Conservation (phyloP, 1,140 invertebrate species). For the Atta texana region DNA sequence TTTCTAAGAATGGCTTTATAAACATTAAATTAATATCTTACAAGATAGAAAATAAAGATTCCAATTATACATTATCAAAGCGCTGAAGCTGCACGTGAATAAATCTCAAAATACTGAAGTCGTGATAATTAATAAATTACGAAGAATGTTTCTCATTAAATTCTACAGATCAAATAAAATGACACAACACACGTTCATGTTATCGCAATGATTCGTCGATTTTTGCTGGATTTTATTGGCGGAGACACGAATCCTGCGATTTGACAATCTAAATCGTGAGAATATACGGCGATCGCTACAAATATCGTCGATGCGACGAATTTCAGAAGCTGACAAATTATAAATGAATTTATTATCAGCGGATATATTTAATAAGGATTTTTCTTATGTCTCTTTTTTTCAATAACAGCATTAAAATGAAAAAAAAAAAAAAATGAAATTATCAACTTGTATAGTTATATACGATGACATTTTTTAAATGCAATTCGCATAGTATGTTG, state of each 20-base stretch:
- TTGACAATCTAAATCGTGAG: conserved; percentile 70
- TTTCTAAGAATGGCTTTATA: background rate
- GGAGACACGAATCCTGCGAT: conserved; percentile 66
- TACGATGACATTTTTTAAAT: background rate
- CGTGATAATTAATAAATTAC: conserved; percentile 21
- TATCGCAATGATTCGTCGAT: conserved; percentile 49
- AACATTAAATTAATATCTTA: background rate
- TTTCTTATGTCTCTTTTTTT: background rate
- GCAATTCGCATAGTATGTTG: background rate
- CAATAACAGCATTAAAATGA: background rate
- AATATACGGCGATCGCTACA: background rate
- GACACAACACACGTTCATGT: conserved; percentile 26
- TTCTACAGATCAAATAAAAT: conserved; percentile 27
- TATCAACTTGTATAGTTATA: background rate
- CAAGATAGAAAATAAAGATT: conserved; percentile 14
- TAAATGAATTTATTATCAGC: conserved; percentile 3
- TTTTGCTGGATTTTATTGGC: conserved; percentile 15
- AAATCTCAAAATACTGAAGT: conserved; percentile 15
- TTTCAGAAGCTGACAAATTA: background rate
- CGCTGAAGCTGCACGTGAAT: conserved; percentile 4
- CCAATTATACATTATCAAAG: background rate
- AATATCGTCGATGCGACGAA: background rate
- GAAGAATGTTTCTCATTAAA: conserved; percentile 21
- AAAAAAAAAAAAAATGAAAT: conserved; percentile 5
- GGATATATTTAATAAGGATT: background rate